phyloP scores from a whole-genome alignment of 2,113 vertebrate genomes.

The Bos javanicus region DNA sequence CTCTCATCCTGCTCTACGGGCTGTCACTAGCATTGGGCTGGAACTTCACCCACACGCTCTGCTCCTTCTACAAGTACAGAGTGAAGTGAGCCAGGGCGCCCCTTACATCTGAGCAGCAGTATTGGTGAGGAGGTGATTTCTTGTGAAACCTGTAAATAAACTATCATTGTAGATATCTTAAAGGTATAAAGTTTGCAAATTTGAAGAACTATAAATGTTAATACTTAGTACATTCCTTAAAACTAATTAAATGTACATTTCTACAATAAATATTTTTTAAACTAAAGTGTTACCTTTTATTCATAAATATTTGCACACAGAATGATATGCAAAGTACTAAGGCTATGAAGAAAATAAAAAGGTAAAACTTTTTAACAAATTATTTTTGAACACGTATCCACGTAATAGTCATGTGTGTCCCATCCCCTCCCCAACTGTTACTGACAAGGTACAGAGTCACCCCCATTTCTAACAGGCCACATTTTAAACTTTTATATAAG shows the following conservation, averaged over 20 bases:
- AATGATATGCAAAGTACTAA: background rate
- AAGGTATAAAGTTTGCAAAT: conserved; percentile 75
- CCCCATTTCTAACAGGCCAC: background rate
- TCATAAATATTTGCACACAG: conserved; percentile 49
- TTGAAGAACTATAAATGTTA: conserved; percentile 80
- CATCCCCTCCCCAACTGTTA: background rate
- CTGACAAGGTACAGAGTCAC: background rate
- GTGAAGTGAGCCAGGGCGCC: conserved; percentile 84
- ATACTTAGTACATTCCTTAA: conserved; percentile 80
- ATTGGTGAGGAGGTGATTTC: conserved; percentile 33
- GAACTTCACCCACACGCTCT: conserved; percentile 95
- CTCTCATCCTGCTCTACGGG: conserved; percentile 90
- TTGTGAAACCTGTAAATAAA: conserved; percentile 67
- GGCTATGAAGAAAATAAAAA: background rate
- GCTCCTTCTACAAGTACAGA: conserved; percentile 94
- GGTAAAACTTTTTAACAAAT: background rate
- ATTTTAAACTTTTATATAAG: background rate
- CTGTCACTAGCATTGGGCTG: conserved; percentile 93
- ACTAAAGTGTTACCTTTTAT: conserved; percentile 64
- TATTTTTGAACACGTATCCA: background rate
- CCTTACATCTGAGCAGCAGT: background rate
- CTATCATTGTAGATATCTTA: conserved; percentile 57
- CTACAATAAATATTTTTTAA: conserved; percentile 79
- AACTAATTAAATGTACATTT: conserved; percentile 75
- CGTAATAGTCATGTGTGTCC: background rate